Percentiles rank a stretch among this genome's conserved stretches.
phyloP scores from a whole-genome alignment of 2,888 invertebrate genomes.

The Alitta virens region DNA sequence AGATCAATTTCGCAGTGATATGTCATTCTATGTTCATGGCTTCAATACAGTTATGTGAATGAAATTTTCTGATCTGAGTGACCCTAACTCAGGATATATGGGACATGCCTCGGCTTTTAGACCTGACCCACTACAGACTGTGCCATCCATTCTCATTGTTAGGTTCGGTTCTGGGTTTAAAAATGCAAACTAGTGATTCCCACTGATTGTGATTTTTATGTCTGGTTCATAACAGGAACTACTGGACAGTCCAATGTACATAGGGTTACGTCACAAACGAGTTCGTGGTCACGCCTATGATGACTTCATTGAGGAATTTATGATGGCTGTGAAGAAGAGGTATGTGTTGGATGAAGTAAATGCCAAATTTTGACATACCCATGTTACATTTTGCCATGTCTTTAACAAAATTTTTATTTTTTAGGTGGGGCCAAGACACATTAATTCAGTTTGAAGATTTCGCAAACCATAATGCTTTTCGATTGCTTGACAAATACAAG shows the following conservation, averaged over 20 bases:
- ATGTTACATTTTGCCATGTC: background rate
- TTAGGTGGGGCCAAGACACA: slow-evolving; percentile 58
- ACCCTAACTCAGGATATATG: too few species aligned
- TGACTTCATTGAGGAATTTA: slow-evolving; percentile 92
- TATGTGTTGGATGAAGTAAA: slow-evolving; percentile 22
- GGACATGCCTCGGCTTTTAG: too few species aligned
- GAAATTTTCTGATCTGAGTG: too few species aligned
- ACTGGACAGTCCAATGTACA: slow-evolving; percentile 88
- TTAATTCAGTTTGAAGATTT: slow-evolving; percentile 90
- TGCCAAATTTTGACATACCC: background rate
- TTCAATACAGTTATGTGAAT: too few species aligned
- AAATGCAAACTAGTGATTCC: too few species aligned
- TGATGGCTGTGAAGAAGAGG: slow-evolving; percentile 75
- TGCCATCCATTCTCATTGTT: too few species aligned
- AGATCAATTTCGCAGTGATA: too few species aligned
- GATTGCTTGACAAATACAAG: slow-evolving; percentile 83
- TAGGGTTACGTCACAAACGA: slow-evolving; percentile 82
- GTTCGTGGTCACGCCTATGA: slow-evolving; percentile 83
- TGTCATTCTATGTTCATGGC: too few species aligned
- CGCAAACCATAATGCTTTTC: slow-evolving; percentile 92
- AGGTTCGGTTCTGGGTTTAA: too few species aligned
- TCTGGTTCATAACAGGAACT: slow-evolving; percentile 65
- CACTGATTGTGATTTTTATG: too few species aligned
- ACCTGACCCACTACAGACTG: too few species aligned
- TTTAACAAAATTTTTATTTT: background rate